phyloP scores from a whole-genome alignment of 2,113 vertebrate species.

The Scopus umbretta region DNA sequence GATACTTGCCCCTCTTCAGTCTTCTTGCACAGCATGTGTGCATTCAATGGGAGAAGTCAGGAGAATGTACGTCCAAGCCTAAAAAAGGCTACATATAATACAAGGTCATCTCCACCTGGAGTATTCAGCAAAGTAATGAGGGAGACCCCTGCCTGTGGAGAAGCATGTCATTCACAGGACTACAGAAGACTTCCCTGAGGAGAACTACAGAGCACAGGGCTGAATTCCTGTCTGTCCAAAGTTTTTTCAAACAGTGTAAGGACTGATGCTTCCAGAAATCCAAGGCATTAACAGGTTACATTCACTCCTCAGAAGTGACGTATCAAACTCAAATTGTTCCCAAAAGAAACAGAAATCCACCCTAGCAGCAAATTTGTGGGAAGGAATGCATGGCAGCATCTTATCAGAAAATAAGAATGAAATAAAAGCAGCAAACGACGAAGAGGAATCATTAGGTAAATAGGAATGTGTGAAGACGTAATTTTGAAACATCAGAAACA shows the following conservation, averaged over 20 bases:
- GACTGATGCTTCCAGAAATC: not conserved
- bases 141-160: not conserved
- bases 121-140: not conserved
- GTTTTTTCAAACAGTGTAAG: not conserved
- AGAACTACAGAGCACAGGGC: not conserved
- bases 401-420: not conserved
- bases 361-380: not conserved
- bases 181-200: not conserved
- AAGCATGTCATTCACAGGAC: not conserved
- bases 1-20: not conserved
- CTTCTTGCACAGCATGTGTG: not conserved
- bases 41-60: not conserved
- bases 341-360: not conserved
- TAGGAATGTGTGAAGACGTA: not conserved
- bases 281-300: not conserved
- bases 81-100: not conserved
- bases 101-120: not conserved
- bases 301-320: fast-evolving
- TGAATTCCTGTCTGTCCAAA: not conserved
- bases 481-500: not conserved
- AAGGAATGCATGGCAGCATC: not conserved
- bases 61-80: not conserved
- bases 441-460: not conserved
- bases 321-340: not conserved
- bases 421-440: not conserved